These are phyloP conservation scores for Rugalucina vietnamica DNA, from an alignment of 2,888 invertebrate genomes.

Conservation along the genomic window DNA sequence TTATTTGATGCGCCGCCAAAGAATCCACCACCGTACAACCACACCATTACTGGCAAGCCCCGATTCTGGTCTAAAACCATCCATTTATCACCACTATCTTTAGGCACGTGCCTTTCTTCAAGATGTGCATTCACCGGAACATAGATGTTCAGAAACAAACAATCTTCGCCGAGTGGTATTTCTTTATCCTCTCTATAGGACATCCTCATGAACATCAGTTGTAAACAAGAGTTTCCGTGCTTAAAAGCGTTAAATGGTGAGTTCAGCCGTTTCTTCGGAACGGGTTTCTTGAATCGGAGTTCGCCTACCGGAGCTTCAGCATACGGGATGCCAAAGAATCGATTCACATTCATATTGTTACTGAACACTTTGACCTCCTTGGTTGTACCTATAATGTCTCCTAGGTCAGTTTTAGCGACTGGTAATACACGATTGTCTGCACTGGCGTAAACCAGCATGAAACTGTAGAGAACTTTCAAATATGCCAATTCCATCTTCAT, in stretches of 20 bases:
- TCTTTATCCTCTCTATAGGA: neutral
- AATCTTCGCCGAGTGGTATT: neutral
- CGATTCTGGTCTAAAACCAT: no score
- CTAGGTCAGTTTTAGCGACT: neutral
- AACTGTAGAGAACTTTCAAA: no score
- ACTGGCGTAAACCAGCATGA: no score
- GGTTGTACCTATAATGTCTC: neutral
- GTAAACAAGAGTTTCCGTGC: neutral
- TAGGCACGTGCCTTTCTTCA: no score
- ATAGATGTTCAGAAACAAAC: neutral
- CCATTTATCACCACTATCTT: no score
- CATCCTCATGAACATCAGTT: neutral
- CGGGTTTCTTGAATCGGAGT: neutral
- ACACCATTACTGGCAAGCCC: neutral
- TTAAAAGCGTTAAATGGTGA: neutral
- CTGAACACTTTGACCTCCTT: neutral
- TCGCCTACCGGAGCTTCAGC: neutral
- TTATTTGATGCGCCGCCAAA: neutral
- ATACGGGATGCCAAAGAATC: neutral
- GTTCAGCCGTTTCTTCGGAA: neutral
- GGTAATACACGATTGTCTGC: no score
- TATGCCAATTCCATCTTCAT: no score
- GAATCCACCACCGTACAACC: neutral
- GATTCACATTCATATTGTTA: neutral
- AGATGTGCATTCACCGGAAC: neutral